Evolutionary conservation across 37 sponge, comb jelly and placozoan species (phyloP).

Genomic region (Haliclona indistincta): DNA sequence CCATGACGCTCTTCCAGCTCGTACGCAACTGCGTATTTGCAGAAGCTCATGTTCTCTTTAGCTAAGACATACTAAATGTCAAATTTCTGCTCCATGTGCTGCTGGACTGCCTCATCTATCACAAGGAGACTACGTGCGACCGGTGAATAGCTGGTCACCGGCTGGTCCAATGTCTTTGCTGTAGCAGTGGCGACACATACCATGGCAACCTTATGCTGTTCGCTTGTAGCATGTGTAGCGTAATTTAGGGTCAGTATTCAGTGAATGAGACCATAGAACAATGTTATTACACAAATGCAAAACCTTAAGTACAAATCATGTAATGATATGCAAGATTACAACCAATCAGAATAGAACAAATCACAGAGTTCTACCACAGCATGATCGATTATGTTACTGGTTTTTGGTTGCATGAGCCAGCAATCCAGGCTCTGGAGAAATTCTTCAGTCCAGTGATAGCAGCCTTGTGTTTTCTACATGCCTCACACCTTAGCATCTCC

Average conservation of each 20-base stretch:
- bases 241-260: too few relatives aligned
- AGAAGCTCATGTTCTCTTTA: conserved; percentile 37
- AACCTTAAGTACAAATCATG: too few relatives aligned
- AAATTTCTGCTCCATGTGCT: conserved; percentile 21
- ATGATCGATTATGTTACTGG: conserved; percentile 56
- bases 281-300: too few relatives aligned
- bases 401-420: conserved; percentile 57
- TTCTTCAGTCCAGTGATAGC: too few relatives aligned
- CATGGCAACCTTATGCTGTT: conserved; percentile 44
- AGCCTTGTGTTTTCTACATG: too few relatives aligned
- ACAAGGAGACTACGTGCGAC: conserved; percentile 18
- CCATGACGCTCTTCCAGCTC: conserved; percentile 43
- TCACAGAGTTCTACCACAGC: too few relatives aligned
- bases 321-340: too few relatives aligned
- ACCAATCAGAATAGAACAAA: too few relatives aligned
- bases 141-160: too few relatives aligned
- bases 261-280: too few relatives aligned
- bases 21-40: conserved; percentile 31
- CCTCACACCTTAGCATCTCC: conserved; percentile 15
- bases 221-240: conserved; percentile 36
- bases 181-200: neutral
- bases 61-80: conserved; percentile 37
- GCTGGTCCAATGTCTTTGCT: conserved; percentile 20
- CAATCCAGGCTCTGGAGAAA: conserved; percentile 52
- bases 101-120: conserved; percentile 17